phyloP scores from a whole-genome alignment of 2,888 invertebrate species.

The Fissipunctia ypsillon region DNA sequence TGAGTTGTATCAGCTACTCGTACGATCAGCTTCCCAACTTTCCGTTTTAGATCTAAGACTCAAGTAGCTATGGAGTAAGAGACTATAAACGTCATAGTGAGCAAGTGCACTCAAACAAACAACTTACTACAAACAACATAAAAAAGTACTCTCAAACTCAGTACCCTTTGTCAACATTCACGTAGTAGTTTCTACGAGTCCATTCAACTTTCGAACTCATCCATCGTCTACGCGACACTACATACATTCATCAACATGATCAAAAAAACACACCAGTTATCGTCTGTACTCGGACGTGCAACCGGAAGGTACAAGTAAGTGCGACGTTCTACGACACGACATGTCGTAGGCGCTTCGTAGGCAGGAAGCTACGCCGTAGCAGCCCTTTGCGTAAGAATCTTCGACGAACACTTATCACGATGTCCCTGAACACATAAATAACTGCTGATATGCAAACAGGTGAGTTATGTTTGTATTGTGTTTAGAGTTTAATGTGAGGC shows the following conservation, averaged over 20 bases:
- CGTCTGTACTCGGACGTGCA: slow-evolving; percentile 38
- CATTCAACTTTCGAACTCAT: slow-evolving; percentile 34
- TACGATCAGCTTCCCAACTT: background rate
- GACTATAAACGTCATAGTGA: background rate
- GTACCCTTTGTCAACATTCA: slow-evolving; percentile 22
- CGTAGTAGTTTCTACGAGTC: slow-evolving; percentile 18
- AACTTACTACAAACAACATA: slow-evolving; percentile 19
- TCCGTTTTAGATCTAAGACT: background rate
- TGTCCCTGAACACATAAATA: slow-evolving; percentile 61
- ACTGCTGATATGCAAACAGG: slow-evolving; percentile 60
- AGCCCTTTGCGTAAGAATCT: slow-evolving; percentile 60
- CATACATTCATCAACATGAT: slow-evolving; percentile 24
- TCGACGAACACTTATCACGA: slow-evolving; percentile 61
- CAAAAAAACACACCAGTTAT: slow-evolving; percentile 48
- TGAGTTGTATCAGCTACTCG: too few relatives aligned
- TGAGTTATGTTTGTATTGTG: slow-evolving; percentile 57
- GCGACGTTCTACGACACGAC: slow-evolving; percentile 50
- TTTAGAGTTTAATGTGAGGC: slow-evolving; percentile 43
- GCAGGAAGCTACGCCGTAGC: slow-evolving; percentile 69
- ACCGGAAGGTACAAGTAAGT: slow-evolving; percentile 58
- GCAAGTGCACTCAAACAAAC: slow-evolving; percentile 3
- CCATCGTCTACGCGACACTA: slow-evolving; percentile 3
- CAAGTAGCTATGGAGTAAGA: background rate
- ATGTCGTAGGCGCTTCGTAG: slow-evolving; percentile 58
- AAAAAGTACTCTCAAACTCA: slow-evolving; percentile 30